Base-by-base conservation (phyloP, 2,797 vertebrate genomes). In the Scolopax rusticola region DNA sequence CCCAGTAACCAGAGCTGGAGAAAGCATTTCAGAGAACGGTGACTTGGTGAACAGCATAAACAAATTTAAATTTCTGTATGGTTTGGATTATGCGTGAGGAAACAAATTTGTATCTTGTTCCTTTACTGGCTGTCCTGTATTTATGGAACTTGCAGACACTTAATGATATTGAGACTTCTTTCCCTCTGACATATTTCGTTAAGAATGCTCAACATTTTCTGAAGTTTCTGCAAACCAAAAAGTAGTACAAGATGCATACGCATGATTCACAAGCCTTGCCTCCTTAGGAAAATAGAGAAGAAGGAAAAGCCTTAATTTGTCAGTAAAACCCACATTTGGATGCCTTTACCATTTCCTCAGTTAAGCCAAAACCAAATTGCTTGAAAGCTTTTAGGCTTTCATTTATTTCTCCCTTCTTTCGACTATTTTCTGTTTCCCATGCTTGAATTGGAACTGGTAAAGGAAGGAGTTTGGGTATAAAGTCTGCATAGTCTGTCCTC, bases 381-480 rank as follows among this genome's bases (percentile, higher is more conserved):
- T 92, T 53, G 73, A 77, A 93, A 94, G 50, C 80, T 89, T 82
- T 78, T 76, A 92, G 65, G 75, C 84, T 95, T 94, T 85, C 85
- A 32, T 95, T 93, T 95, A 80, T 76, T 92, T 93, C 93, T 74
- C 60, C 69, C 82, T 76, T 94, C 89, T 97, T 95, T 93, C 92
- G 91, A 69, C 45, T 92, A 70, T 83, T 92, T 95, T 92, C 48
- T 85, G 60, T 94, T 97, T 95, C 87, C 93, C 60, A 12, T 77
- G 93, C 90, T 87, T 96, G 96, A 95, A 91, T 96, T 96, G 87
- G 93, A 95, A 79, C 86, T 68, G 43, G 16, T 77, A 33, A 67
- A 65, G 48, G 48, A 68, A 63, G 30, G 30, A 74, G 24, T 23
- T 76, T 0, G 1, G 60, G 56, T 65, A 47, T 61, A 78, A 81